Conservation (phyloP, 2,797 vertebrate species). For the Phylloscopus collybita region DNA sequence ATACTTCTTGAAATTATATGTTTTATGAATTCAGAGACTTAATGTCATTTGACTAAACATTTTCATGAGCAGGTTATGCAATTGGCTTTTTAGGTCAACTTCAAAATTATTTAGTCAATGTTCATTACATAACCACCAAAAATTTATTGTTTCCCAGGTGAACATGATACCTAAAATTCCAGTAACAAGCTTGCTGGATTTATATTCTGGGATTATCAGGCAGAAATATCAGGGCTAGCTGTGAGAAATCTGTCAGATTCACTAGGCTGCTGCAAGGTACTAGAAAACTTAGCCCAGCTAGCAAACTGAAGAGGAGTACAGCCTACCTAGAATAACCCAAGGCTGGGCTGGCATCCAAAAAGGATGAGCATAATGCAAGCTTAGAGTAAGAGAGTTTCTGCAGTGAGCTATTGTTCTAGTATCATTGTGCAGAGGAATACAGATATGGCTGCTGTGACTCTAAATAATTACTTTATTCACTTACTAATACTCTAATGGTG, state of each 20-base stretch:
- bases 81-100: not conserved
- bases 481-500: not conserved
- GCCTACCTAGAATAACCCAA: not conserved
- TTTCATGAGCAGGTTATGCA: not conserved
- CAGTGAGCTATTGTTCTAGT: not conserved
- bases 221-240: not conserved
- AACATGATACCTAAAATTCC: not conserved
- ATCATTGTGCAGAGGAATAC: not conserved
- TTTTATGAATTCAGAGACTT: not conserved
- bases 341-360: not conserved
- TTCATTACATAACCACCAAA: not conserved
- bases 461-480: not conserved
- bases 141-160: not conserved
- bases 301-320: not conserved
- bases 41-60: not conserved
- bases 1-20: fast-evolving
- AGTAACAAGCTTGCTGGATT: not conserved
- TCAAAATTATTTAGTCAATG: not conserved
- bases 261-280: not conserved
- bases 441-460: not conserved
- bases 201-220: not conserved
- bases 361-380: not conserved
- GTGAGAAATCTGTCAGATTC: not conserved
- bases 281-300: not conserved
- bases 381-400: not conserved